Percentiles rank a stretch among this genome's conserved stretches.
These are phyloP conservation scores for Cephalotes varians DNA, from an alignment of 2,888 invertebrate genomes.

Conservation along the genomic window DNA sequence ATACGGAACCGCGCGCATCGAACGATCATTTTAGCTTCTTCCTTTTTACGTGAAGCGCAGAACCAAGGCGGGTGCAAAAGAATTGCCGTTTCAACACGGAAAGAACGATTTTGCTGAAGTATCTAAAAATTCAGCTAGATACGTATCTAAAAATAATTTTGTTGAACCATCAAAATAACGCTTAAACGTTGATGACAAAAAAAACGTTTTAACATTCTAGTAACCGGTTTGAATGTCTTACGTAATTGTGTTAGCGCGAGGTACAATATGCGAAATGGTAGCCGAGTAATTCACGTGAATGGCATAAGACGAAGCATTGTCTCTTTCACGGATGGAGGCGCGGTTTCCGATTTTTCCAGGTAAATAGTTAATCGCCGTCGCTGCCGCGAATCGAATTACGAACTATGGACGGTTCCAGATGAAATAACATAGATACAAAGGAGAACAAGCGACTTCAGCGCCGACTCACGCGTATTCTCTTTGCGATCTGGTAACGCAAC, in stretches of 20 bases:
- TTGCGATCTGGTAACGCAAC: constrained; percentile 79
- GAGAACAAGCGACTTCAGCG: constrained; percentile 30
- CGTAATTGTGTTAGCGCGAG: background rate
- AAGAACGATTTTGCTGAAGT: too few species aligned
- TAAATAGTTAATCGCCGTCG: constrained; percentile 42
- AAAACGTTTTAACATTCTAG: too few species aligned
- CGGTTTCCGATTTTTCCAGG: constrained; percentile 13
- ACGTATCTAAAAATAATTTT: too few species aligned
- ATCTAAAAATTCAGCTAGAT: too few species aligned
- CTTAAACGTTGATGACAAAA: too few species aligned
- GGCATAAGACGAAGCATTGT: background rate
- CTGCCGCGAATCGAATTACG: constrained; percentile 48
- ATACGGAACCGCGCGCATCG: constrained; percentile 39
- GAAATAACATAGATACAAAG: constrained; percentile 5
- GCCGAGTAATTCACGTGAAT: constrained; percentile 3
- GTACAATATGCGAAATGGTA: background rate
- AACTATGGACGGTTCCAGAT: constrained; percentile 12
- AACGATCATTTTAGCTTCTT: background rate
- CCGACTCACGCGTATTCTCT: constrained; percentile 56
- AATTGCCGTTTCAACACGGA: background rate
- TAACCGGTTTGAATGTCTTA: too few species aligned
- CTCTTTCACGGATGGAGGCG: background rate
- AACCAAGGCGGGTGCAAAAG: background rate
- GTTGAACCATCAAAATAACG: too few species aligned
- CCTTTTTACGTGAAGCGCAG: background rate